A percentile compares a stretch with the other conserved stretches of the same genome.
Evolutionary conservation across 2,797 vertebrate genomes (phyloP).

Genomic region (Luscinia megarhynchos): DNA sequence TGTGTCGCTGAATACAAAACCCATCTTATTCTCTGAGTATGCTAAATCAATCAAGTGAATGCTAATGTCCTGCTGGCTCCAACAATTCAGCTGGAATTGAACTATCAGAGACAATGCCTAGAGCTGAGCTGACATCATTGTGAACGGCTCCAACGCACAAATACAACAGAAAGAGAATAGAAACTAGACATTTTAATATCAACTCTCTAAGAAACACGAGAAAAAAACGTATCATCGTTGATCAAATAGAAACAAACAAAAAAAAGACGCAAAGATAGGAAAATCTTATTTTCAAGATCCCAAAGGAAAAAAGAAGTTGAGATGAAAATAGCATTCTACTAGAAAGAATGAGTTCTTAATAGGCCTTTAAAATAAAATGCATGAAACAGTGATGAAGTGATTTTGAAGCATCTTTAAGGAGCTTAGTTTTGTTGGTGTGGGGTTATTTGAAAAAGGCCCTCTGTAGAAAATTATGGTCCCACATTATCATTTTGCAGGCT

Average conservation of each 20-base stretch:
- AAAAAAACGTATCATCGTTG: neutral
- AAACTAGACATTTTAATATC: constrained; percentile 17
- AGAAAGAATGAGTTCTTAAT: constrained; percentile 33
- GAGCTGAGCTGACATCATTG: constrained; percentile 32
- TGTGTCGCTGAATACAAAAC: constrained; percentile 48
- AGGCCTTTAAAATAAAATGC: constrained; percentile 18
- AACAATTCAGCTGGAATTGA: constrained; percentile 59
- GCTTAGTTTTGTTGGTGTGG: neutral
- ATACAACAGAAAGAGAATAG: constrained; percentile 19
- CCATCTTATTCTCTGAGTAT: constrained; percentile 47
- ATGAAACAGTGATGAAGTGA: neutral
- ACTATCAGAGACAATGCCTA: constrained; percentile 30
- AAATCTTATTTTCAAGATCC: constrained; percentile 35
- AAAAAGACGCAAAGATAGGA: neutral
- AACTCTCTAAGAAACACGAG: neutral
- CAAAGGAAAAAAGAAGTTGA: neutral
- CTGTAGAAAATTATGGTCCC: neutral
- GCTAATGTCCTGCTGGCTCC: constrained; percentile 63
- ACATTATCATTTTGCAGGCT: neutral
- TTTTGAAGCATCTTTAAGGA: neutral
- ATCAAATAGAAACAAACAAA: neutral
- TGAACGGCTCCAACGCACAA: neutral
- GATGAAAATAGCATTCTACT: constrained; percentile 18
- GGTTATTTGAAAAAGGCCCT: neutral
- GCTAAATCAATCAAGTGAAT: constrained; percentile 71